Percentiles rank a stretch among this genome's conserved stretches.
These are phyloP conservation scores for Eristalinus aeneus DNA, from an alignment of 2,888 invertebrate species.

Conservation along the genomic window DNA sequence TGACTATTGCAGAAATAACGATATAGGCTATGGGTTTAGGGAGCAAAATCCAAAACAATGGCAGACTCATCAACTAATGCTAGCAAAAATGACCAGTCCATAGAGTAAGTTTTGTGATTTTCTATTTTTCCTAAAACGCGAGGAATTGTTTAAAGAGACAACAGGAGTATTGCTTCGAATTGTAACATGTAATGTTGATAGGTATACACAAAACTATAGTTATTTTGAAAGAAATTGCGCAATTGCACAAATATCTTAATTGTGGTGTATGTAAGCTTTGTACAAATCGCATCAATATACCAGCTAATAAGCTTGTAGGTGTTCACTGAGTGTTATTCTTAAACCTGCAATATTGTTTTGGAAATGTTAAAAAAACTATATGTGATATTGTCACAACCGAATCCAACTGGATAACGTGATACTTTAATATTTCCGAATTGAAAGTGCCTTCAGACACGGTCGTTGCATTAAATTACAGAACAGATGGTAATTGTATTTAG, in stretches of 20 bases:
- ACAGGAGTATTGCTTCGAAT: not conserved
- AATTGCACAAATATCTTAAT: conserved; percentile 60
- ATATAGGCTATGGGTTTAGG: conserved; percentile 58
- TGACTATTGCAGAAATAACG: conserved; percentile 51
- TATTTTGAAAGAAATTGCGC: conserved; percentile 61
- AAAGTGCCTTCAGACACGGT: not conserved
- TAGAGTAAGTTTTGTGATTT: conserved; percentile 56
- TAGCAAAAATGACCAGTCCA: conserved; percentile 45
- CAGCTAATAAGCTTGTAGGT: not conserved
- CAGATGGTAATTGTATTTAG: too few relatives aligned
- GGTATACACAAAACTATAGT: conserved; percentile 45
- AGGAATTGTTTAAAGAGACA: not conserved
- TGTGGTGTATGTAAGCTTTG: conserved; percentile 41
- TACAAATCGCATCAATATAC: conserved; percentile 27
- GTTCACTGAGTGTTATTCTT: not conserved
- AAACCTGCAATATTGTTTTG: not conserved
- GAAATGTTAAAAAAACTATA: not conserved
- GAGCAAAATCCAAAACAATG: conserved; percentile 59
- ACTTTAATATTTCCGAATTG: not conserved
- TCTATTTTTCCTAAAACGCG: conserved; percentile 3
- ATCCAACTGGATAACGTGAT: too few relatives aligned
- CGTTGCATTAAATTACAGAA: not conserved
- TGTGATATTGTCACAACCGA: too few relatives aligned
- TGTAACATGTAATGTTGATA: conserved; percentile 24
- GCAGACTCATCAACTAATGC: conserved; percentile 58